These are phyloP conservation scores for Phenacoccus solenopsis DNA, from an alignment of 1,140 invertebrate species.

Conservation along the genomic window DNA sequence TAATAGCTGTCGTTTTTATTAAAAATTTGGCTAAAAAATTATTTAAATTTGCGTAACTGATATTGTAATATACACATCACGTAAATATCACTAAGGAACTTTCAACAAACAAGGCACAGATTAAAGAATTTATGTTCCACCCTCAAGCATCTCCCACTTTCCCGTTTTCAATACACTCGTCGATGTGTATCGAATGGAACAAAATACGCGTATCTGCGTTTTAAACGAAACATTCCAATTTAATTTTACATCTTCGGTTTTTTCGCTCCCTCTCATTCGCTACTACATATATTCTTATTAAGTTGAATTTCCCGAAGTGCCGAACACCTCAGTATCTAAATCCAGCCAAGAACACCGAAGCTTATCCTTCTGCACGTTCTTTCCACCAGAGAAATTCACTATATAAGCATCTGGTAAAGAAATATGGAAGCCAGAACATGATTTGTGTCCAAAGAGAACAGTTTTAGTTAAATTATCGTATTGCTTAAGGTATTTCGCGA, in stretches of 20 bases:
- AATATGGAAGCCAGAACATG: slow-evolving; percentile 1
- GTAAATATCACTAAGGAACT: no score
- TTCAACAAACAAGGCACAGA: no score
- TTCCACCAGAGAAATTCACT: neutral
- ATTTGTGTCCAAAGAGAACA: neutral
- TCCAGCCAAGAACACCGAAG: neutral
- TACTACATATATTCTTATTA: neutral
- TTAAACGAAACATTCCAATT: neutral
- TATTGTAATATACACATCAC: no score
- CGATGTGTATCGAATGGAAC: no score
- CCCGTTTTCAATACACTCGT: no score
- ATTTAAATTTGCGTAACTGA: no score
- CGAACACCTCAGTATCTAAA: neutral
- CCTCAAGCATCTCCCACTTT: no score
- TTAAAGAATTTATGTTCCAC: no score
- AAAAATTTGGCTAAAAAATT: no score
- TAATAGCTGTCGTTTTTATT: no score
- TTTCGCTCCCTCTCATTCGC: neutral
- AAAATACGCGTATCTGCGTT: no score
- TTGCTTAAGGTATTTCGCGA: neutral
- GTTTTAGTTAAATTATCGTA: neutral
- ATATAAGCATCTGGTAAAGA: neutral
- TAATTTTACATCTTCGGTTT: neutral
- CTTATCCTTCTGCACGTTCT: neutral
- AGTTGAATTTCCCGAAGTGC: neutral